Percentiles rank a stretch among this genome's conserved stretches.
Evolutionary conservation across 2,113 vertebrate species (phyloP).

Genomic region (Alectura lathami): DNA sequence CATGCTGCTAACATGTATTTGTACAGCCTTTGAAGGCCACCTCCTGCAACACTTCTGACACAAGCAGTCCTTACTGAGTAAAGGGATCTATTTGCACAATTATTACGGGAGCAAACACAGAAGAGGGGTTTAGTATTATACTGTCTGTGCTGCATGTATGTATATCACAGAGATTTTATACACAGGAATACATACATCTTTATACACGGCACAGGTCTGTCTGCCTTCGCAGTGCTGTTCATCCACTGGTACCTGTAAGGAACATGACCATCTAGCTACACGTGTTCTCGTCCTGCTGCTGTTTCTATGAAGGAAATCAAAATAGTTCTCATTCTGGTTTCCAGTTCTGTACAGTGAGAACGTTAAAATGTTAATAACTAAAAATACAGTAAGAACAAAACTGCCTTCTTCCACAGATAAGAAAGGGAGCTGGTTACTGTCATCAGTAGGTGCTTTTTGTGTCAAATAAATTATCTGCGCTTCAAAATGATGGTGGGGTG

Average conservation of each 20-base stretch:
- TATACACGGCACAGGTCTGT: neutral
- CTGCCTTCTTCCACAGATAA: neutral
- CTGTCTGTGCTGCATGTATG: neutral
- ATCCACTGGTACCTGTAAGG: too few species aligned
- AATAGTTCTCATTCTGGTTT: neutral
- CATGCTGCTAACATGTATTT: neutral
- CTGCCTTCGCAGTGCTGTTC: neutral
- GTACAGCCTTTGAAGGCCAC: neutral
- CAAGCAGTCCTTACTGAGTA: neutral
- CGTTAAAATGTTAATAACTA: constrained; percentile 6
- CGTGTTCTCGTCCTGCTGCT: neutral
- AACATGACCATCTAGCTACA: neutral
- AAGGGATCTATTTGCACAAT: neutral
- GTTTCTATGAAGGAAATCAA: neutral
- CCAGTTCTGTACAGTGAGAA: neutral
- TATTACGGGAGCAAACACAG: neutral
- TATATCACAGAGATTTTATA: neutral
- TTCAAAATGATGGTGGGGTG: neutral
- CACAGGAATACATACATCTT: neutral
- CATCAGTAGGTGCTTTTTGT: neutral
- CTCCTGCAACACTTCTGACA: neutral
- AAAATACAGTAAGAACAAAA: neutral
- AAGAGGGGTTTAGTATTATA: neutral
- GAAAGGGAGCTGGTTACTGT: neutral
- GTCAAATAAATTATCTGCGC: constrained; percentile 24